Evolutionary conservation across 1,140 invertebrate species (phyloP).

Genomic region (Diorhabda elongata): DNA sequence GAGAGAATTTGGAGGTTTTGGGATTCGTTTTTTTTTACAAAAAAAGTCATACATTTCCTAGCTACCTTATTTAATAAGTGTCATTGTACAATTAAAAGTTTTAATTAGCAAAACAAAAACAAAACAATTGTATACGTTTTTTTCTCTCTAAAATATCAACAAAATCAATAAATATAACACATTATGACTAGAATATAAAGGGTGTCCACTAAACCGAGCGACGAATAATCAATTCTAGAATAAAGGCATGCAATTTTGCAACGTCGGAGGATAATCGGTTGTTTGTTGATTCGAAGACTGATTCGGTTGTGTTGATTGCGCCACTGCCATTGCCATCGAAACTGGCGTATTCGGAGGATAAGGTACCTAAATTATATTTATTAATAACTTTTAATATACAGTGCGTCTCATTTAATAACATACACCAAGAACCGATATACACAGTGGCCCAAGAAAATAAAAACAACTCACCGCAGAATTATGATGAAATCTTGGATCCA

Average conservation of each 20-base stretch:
- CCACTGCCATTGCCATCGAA: constrained; percentile 48
- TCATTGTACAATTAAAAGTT: too few relatives aligned
- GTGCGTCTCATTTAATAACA: neutral
- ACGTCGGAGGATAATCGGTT: constrained; percentile 48
- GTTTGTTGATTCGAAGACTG: constrained; percentile 41
- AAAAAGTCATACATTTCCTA: too few relatives aligned
- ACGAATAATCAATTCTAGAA: constrained; percentile 32
- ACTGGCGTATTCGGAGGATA: constrained; percentile 47
- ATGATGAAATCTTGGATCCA: constrained; percentile 47
- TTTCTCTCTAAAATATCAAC: too few relatives aligned
- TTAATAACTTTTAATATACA: constrained; percentile 6
- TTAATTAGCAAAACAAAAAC: too few relatives aligned
- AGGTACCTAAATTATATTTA: constrained; percentile 36
- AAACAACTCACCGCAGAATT: constrained; percentile 39
- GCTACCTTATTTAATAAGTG: too few relatives aligned
- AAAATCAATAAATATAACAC: too few relatives aligned
- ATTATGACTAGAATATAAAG: too few relatives aligned
- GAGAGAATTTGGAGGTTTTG: too few relatives aligned
- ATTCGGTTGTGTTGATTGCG: constrained; percentile 45
- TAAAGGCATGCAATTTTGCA: constrained; percentile 47
- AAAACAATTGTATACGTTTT: too few relatives aligned
- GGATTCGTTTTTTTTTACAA: too few relatives aligned
- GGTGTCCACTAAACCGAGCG: neutral
- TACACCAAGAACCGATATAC: neutral
- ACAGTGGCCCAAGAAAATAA: neutral